These are phyloP conservation scores for Agelas oroides DNA, from an alignment of 37 sponge, comb jelly and placozoan genomes.

Conservation along the genomic window DNA sequence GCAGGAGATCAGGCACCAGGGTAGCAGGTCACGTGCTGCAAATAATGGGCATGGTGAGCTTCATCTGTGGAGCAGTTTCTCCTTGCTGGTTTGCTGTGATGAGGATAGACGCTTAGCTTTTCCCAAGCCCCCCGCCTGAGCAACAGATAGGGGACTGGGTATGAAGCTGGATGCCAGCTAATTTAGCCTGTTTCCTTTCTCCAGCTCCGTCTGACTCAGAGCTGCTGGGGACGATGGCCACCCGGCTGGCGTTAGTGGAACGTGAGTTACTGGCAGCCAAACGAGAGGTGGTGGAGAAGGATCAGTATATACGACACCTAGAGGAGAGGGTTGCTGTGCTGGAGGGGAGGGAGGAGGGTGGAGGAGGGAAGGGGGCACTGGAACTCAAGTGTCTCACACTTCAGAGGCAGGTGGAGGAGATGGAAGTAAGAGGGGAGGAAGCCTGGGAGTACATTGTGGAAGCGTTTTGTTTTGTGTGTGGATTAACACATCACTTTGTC, in stretches of 20 bases:
- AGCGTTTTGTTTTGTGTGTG: no score
- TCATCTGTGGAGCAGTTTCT: neutral
- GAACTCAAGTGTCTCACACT: conserved; percentile 49
- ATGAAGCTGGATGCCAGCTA: no score
- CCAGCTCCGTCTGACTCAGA: conserved; percentile 50
- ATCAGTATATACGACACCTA: conserved; percentile 39
- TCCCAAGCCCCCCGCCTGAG: no score
- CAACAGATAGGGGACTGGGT: no score
- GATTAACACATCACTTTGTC: no score
- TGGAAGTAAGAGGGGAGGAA: no score
- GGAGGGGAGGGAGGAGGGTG: neutral
- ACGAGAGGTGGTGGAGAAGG: conserved; percentile 72
- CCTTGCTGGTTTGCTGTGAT: no score
- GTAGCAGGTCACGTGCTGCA: neutral
- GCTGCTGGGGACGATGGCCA: conserved; percentile 78
- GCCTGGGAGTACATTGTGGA: no score
- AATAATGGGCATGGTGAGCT: neutral
- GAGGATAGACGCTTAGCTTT: no score
- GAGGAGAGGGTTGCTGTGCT: conserved; percentile 53
- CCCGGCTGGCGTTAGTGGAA: conserved; percentile 69
- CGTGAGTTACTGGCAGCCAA: conserved; percentile 66
- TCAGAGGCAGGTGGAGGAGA: conserved; percentile 84
- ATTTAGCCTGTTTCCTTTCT: neutral
- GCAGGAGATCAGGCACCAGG: neutral
- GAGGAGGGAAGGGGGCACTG: neutral